Evolutionary conservation across 2,113 vertebrate species (phyloP).

Genomic region (Loxodonta africana): DNA sequence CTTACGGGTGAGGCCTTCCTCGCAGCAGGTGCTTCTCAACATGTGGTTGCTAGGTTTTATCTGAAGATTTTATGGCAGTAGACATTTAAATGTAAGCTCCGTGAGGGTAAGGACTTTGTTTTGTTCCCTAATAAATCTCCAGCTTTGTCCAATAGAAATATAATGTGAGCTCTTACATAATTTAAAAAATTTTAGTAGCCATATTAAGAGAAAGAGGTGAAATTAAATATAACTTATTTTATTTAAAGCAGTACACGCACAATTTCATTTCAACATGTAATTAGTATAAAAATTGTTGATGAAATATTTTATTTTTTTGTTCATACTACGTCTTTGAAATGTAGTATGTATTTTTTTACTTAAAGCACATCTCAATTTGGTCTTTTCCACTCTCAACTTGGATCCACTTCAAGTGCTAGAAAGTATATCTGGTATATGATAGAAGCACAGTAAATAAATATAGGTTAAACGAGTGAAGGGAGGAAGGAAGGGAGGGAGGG

Average conservation of each 20-base stretch:
- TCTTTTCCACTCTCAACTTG: too few species aligned
- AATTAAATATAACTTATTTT: constrained; percentile 35
- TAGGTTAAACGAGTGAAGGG: neutral
- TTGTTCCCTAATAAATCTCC: neutral
- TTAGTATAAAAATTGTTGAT: neutral
- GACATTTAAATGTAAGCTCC: neutral
- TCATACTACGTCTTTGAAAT: neutral
- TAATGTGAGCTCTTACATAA: neutral
- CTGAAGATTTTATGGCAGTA: neutral
- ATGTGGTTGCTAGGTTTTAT: neutral
- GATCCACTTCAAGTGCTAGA: neutral
- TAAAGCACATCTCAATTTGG: neutral
- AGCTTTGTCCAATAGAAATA: neutral
- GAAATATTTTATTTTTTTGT: constrained; percentile 37
- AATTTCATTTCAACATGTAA: neutral
- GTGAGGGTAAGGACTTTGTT: neutral
- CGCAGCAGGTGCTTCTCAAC: neutral
- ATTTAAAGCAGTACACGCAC: neutral
- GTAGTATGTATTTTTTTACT: neutral
- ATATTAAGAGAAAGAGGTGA: neutral
- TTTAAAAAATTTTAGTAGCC: constrained; percentile 19
- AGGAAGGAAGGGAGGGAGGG: neutral
- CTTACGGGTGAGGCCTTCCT: accelerated
- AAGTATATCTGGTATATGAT: neutral
- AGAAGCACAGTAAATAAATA: neutral